These are phyloP conservation scores for Chelonia mydas DNA, from an alignment of 2,797 vertebrate genomes.

Conservation along the genomic window DNA sequence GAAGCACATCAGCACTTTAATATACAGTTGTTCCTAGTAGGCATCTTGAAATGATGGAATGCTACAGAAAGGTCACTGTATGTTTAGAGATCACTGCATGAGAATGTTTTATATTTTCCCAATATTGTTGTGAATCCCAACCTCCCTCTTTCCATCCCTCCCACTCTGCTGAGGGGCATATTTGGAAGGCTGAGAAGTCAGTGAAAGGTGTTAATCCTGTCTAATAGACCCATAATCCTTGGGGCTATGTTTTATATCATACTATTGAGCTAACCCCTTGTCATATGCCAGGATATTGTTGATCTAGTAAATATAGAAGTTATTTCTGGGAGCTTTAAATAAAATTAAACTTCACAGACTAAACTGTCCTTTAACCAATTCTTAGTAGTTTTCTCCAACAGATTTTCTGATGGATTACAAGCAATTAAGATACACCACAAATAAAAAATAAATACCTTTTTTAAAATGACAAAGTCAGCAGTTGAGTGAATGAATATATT, in stretches of 20 bases:
- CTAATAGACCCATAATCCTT: constrained; percentile 66
- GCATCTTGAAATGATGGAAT: constrained; percentile 54
- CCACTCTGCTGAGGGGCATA: constrained; percentile 41
- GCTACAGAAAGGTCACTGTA: constrained; percentile 60
- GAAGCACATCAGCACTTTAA: constrained; percentile 54
- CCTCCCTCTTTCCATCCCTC: constrained; percentile 7
- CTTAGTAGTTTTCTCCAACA: not conserved
- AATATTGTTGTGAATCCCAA: constrained; percentile 34
- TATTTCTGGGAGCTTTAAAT: constrained; percentile 40
- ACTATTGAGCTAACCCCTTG: constrained; percentile 54
- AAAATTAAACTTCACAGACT: constrained; percentile 31
- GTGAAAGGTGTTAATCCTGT: constrained; percentile 72
- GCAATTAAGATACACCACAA: not conserved
- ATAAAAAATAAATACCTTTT: constrained; percentile 28
- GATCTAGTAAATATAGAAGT: constrained; percentile 52
- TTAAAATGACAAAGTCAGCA: not conserved
- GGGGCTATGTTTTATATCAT: constrained; percentile 44
- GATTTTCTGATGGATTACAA: constrained; percentile 32
- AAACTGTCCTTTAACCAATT: constrained; percentile 14
- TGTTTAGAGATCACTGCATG: constrained; percentile 40
- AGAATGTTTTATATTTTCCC: constrained; percentile 53
- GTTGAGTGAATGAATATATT: not conserved
- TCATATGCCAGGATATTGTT: constrained; percentile 55
- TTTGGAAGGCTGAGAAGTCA: constrained; percentile 67
- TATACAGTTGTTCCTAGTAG: constrained; percentile 57